phyloP scores from a whole-genome alignment of 2,797 vertebrate genomes.

The Enteromius argenteus region DNA sequence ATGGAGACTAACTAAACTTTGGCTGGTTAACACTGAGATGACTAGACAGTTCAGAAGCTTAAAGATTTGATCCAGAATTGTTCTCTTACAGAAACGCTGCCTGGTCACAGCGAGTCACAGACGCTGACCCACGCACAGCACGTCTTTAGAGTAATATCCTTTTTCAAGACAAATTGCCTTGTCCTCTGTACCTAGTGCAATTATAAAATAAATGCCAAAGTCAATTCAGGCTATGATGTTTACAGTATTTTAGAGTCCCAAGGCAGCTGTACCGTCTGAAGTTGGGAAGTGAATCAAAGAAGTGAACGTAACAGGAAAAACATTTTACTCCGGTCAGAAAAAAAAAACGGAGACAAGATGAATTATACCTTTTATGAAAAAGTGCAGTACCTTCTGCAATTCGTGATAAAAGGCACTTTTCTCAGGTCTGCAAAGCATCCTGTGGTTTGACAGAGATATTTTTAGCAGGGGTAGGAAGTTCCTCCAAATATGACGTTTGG shows the following conservation, averaged over 20 bases:
- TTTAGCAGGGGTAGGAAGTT: slow-evolving; percentile 44
- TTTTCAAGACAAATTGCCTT: slow-evolving; percentile 55
- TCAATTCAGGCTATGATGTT: slow-evolving; percentile 31
- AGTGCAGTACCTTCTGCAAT: slow-evolving; percentile 8
- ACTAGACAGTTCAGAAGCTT: slow-evolving; percentile 33
- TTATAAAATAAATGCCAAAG: slow-evolving; percentile 54
- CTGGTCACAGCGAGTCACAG: slow-evolving; percentile 2
- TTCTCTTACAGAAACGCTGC: slow-evolving; percentile 14
- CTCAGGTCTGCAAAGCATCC: slow-evolving; percentile 28
- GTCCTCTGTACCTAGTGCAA: slow-evolving; percentile 40
- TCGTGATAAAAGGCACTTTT: slow-evolving; percentile 36
- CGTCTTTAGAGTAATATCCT: slow-evolving; percentile 48
- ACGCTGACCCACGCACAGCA: slow-evolving; percentile 4
- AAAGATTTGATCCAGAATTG: slow-evolving; percentile 12
- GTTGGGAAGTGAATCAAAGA: slow-evolving; percentile 33
- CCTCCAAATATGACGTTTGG: slow-evolving; percentile 34
- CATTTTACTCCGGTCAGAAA: background rate
- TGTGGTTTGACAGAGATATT: slow-evolving; percentile 40
- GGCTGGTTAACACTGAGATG: slow-evolving; percentile 17
- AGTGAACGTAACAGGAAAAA: slow-evolving; percentile 19
- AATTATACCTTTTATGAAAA: slow-evolving; percentile 27
- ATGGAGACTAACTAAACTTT: slow-evolving; percentile 31
- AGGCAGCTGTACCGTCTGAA: slow-evolving; percentile 28
- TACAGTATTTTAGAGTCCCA: slow-evolving; percentile 26
- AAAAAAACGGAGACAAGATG: background rate